Evolutionary conservation across 1,140 invertebrate genomes (phyloP).

Genomic region (Procambarus clarkii): DNA sequence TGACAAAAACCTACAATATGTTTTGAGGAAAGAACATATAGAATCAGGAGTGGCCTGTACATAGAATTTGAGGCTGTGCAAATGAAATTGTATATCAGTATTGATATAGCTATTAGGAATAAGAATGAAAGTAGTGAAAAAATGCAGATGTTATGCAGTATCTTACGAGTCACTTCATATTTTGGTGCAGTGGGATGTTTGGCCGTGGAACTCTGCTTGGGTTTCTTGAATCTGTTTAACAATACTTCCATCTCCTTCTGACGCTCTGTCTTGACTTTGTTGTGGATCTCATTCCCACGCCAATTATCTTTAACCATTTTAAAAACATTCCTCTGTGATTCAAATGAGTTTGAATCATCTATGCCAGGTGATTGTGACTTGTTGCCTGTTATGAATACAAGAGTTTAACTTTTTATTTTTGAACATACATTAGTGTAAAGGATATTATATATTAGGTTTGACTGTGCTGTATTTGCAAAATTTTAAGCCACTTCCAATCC

Average conservation of each 20-base stretch:
- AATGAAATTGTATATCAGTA: too few species aligned
- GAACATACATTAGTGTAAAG: not conserved
- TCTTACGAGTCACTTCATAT: not conserved
- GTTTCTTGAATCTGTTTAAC: constrained; percentile 62
- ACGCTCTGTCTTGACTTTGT: constrained; percentile 37
- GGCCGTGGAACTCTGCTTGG: not conserved
- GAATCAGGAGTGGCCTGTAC: too few species aligned
- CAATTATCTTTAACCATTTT: constrained; percentile 57
- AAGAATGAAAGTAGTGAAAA: too few species aligned
- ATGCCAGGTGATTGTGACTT: constrained; percentile 1
- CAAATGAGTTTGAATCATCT: not conserved
- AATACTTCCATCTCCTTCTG: constrained; percentile 59
- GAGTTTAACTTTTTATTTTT: not conserved
- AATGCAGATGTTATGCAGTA: too few species aligned
- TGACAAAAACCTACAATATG: too few species aligned
- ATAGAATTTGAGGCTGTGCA: too few species aligned
- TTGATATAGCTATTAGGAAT: too few species aligned
- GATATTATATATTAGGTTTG: too few species aligned
- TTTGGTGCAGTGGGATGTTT: not conserved
- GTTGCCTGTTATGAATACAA: not conserved
- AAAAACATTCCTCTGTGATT: constrained; percentile 46
- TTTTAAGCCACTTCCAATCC: too few species aligned
- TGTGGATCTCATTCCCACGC: constrained; percentile 56
- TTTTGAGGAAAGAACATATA: too few species aligned
- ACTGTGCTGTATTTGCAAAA: too few species aligned